These are phyloP conservation scores for Trichogramma evanescens DNA, from an alignment of 2,888 invertebrate genomes.

Conservation along the genomic window DNA sequence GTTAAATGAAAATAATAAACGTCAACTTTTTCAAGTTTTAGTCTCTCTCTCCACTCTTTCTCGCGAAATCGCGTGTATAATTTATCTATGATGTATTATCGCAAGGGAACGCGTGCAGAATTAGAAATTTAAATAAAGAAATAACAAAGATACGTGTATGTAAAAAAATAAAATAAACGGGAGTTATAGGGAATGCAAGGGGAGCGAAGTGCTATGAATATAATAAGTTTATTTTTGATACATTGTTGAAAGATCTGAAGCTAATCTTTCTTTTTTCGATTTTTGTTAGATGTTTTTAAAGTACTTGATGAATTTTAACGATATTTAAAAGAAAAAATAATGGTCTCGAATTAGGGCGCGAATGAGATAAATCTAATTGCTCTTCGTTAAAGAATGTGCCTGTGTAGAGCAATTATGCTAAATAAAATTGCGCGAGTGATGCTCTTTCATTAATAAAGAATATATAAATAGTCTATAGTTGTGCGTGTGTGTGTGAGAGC, in stretches of 20 bases:
- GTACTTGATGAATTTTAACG: slow-evolving; percentile 45
- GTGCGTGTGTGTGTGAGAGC: neutral
- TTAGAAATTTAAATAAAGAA: slow-evolving; percentile 17
- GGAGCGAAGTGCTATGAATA: slow-evolving; percentile 34
- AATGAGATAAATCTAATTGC: neutral
- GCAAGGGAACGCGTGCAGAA: slow-evolving; percentile 13
- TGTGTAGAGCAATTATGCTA: too few relatives aligned
- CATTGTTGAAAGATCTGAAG: slow-evolving; percentile 44
- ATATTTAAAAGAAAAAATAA: slow-evolving; percentile 33
- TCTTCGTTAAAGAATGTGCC: too few relatives aligned
- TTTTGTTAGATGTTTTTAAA: slow-evolving; percentile 45
- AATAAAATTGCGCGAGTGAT: too few relatives aligned
- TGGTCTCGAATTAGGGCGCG: neutral
- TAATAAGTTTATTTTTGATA: slow-evolving; percentile 47
- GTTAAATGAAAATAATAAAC: neutral
- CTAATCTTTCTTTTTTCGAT: slow-evolving; percentile 38
- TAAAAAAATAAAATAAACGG: neutral
- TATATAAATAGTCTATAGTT: slow-evolving; percentile 9
- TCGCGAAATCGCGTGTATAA: slow-evolving; percentile 19
- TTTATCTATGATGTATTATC: slow-evolving; percentile 16
- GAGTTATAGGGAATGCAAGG: slow-evolving; percentile 24
- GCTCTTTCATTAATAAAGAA: slow-evolving; percentile 1
- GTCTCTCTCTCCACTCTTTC: slow-evolving; percentile 8
- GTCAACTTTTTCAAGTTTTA: neutral
- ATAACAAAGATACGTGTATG: too few relatives aligned